These are phyloP conservation scores for Macropodus opercularis DNA, from an alignment of 2,797 vertebrate species.

Conservation along the genomic window DNA sequence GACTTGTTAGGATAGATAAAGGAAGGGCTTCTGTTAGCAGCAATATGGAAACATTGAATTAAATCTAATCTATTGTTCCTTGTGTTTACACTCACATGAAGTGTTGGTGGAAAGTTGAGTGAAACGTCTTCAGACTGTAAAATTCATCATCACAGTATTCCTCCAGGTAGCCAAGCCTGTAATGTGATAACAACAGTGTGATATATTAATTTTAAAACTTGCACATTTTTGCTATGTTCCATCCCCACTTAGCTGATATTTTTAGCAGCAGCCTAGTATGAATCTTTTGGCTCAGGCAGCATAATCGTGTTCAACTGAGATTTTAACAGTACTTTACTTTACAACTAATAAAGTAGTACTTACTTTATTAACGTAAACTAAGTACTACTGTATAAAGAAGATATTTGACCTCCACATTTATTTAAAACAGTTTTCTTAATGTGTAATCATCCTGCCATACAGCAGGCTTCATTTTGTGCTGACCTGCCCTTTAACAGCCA, in stretches of 20 bases:
- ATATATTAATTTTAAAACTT: neutral
- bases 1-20: conserved; percentile 2
- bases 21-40: neutral
- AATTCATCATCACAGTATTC: neutral
- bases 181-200: neutral
- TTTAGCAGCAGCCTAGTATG: conserved; percentile 1
- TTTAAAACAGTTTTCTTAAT: conserved; percentile 4
- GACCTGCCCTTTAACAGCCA: conserved; percentile 74
- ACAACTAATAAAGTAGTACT: no score
- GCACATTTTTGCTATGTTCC: neutral
- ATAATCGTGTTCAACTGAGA: neutral
- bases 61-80: neutral
- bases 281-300: neutral
- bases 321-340: conserved; percentile 3
- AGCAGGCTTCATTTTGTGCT: conserved; percentile 61
- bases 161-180: neutral
- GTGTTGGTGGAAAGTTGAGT: conserved; percentile 1
- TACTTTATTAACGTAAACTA: no score
- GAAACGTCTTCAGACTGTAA: neutral
- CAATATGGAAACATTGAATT: conserved; percentile 6
- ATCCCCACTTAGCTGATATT: neutral
- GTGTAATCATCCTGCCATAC: conserved; percentile 26
- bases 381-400: neutral
- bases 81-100: conserved; percentile 14
- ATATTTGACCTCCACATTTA: conserved; percentile 25